Conservation (phyloP, 1,140 invertebrate genomes). For the Zaprionus davidi region DNA sequence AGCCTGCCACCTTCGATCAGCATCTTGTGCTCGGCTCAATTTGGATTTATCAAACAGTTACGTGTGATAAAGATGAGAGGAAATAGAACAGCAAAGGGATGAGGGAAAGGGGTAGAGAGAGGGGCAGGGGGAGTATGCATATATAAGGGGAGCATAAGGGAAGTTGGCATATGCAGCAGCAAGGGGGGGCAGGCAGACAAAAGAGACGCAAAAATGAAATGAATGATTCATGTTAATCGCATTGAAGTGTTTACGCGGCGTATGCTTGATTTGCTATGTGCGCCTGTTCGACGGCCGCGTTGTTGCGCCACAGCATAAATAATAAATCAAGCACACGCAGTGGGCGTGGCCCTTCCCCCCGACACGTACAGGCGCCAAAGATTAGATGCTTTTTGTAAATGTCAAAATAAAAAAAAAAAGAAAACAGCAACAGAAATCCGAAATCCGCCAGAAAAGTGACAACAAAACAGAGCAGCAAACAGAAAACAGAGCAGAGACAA, state of each 20-base stretch:
- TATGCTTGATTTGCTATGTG: conserved; percentile 35
- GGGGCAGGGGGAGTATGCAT: too few species aligned
- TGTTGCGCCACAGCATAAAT: conserved; percentile 17
- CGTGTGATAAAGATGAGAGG: not conserved
- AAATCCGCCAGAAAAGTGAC: not conserved
- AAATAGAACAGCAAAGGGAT: not conserved
- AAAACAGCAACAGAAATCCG: not conserved
- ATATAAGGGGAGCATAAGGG: not conserved
- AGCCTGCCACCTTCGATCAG: not conserved
- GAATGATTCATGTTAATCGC: conserved; percentile 46
- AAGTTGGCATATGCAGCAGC: not conserved
- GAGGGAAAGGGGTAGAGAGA: not conserved
- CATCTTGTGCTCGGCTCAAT: not conserved
- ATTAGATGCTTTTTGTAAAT: conserved; percentile 13
- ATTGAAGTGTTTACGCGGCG: conserved; percentile 40
- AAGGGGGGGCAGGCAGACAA: not conserved
- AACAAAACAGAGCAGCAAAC: not conserved
- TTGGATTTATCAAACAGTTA: not conserved
- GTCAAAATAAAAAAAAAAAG: conserved; percentile 1
- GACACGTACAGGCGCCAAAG: conserved; percentile 1
- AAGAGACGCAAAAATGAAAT: conserved; percentile 7
- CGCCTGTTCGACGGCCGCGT: not conserved
- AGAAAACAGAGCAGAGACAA: not conserved
- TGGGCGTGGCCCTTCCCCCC: not conserved
- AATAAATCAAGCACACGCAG: conserved; percentile 10